Conservation (phyloP, 2,797 vertebrate species). For the Hydrolagus colliei region DNA sequence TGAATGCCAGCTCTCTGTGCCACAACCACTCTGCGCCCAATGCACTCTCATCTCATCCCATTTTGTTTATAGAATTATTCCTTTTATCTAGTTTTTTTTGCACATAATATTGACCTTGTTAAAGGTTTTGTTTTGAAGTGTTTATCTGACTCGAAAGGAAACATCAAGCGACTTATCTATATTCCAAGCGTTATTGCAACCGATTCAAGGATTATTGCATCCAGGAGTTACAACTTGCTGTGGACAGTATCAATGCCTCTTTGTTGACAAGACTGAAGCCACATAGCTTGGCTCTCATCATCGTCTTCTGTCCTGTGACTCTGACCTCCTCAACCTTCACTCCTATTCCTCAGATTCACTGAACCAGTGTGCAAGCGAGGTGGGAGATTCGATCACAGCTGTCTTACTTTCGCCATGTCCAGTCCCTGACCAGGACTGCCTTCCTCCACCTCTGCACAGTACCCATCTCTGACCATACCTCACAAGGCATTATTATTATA, state of each 20-base stretch:
- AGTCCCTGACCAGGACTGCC: too few relatives aligned
- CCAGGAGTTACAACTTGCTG: neutral
- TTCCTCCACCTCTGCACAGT: too few relatives aligned
- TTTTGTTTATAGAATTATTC: conserved; percentile 32
- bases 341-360: too few relatives aligned
- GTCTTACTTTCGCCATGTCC: too few relatives aligned
- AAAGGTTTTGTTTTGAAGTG: conserved; percentile 26
- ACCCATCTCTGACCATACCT: too few relatives aligned
- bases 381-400: too few relatives aligned
- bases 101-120: conserved; percentile 21
- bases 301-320: too few relatives aligned
- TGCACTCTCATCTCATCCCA: conserved; percentile 15
- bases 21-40: neutral
- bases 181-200: neutral
- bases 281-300: too few relatives aligned
- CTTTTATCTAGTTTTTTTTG: conserved; percentile 25
- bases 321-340: too few relatives aligned
- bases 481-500: too few relatives aligned
- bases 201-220: neutral
- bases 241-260: conserved; percentile 20
- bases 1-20: conserved; percentile 18
- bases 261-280: neutral
- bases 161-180: conserved; percentile 6
- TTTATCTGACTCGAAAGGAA: conserved; percentile 22
- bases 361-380: too few relatives aligned